These are phyloP conservation scores for Leptopilina drosophilae DNA, from an alignment of 2,888 invertebrate genomes.

Conservation along the genomic window DNA sequence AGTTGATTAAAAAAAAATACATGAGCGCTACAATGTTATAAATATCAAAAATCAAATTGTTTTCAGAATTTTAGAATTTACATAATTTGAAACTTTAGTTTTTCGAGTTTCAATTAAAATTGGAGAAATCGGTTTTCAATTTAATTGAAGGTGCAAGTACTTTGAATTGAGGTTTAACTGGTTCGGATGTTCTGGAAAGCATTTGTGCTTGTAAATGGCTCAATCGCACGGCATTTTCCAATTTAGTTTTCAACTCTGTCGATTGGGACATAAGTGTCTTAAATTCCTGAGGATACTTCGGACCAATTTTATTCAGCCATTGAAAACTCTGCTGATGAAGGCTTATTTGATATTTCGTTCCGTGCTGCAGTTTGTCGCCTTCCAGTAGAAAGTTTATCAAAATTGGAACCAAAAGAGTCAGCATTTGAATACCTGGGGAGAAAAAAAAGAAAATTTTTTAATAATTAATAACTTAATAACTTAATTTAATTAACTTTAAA, in stretches of 20 bases:
- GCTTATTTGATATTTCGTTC: constrained; percentile 82
- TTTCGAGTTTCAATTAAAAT: constrained; percentile 81
- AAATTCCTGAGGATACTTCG: constrained; percentile 95
- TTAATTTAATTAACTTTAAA: no score
- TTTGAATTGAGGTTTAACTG: constrained; percentile 72
- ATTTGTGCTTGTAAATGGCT: constrained; percentile 81
- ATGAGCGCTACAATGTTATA: neutral
- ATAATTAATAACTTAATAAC: no score
- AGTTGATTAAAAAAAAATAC: neutral
- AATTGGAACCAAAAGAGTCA: constrained; percentile 93
- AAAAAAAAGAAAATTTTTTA: constrained; percentile 36
- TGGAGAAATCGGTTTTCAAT: constrained; percentile 96
- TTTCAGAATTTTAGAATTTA: neutral
- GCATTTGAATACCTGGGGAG: constrained; percentile 89
- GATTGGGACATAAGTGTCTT: constrained; percentile 93
- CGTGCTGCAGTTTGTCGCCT: constrained; percentile 80
- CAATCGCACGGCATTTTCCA: constrained; percentile 91
- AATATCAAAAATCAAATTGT: neutral
- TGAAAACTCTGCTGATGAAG: constrained; percentile 94
- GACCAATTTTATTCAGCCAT: constrained; percentile 94
- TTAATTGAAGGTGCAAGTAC: constrained; percentile 86
- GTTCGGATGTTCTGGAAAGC: constrained; percentile 73
- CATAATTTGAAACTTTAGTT: constrained; percentile 73
- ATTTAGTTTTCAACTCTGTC: constrained; percentile 86
- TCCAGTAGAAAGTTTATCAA: constrained; percentile 91